Evolutionary conservation across 2,797 vertebrate genomes (phyloP).

Genomic region (Diplodus sargus): DNA sequence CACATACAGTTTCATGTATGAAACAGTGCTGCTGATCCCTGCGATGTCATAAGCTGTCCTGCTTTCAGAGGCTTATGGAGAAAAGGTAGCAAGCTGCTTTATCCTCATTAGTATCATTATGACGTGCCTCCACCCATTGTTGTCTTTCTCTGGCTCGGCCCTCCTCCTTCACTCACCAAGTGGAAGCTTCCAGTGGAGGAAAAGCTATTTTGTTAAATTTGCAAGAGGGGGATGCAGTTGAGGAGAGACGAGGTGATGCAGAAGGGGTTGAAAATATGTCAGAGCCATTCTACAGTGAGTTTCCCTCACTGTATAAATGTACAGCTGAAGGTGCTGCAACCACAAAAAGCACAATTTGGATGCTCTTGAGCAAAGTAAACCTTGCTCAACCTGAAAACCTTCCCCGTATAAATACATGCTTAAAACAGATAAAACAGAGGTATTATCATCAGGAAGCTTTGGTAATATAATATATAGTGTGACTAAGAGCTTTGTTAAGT

Average conservation of each 20-base stretch:
- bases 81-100: constrained; percentile 69
- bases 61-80: constrained; percentile 75
- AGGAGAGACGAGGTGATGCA: not conserved
- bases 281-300: not conserved
- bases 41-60: constrained; percentile 74
- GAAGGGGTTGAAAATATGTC: not conserved
- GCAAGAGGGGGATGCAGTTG: constrained; percentile 8
- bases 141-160: constrained; percentile 35
- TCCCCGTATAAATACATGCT: not conserved
- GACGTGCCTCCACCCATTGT: constrained; percentile 59
- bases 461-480: too few species aligned
- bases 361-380: not conserved
- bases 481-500: not conserved
- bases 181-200: not conserved
- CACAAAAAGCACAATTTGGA: not conserved
- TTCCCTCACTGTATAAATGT: not conserved
- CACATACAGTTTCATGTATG: constrained; percentile 31
- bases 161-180: not conserved
- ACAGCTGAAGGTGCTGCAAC: not conserved
- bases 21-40: constrained; percentile 53
- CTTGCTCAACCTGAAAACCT: not conserved
- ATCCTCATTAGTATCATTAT: constrained; percentile 75
- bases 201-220: not conserved
- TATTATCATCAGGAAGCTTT: too few species aligned
- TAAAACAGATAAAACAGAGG: not conserved